A percentile compares a stretch with the other conserved stretches of the same genome.
Conservation (phyloP, 2,113 vertebrate species). For the Passer montanus region DNA sequence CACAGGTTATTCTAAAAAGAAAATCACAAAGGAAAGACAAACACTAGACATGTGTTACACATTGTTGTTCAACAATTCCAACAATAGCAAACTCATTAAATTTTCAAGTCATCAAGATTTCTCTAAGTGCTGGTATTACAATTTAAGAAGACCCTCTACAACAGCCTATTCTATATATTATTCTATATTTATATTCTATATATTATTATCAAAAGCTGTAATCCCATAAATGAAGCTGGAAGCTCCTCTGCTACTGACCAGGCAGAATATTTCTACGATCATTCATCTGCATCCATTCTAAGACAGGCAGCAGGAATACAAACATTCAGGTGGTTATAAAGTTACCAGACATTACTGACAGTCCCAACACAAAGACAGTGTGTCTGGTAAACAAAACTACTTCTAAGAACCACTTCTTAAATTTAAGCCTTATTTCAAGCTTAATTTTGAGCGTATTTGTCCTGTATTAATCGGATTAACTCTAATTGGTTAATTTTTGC, state of each 20-base stretch:
- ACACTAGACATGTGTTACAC: rapidly evolving
- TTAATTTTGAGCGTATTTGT: not conserved
- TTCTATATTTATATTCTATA: not conserved
- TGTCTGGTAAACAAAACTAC: not conserved
- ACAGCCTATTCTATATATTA: not conserved
- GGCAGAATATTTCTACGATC: not conserved
- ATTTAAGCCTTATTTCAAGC: not conserved
- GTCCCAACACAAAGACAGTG: not conserved
- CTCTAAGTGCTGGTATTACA: not conserved
- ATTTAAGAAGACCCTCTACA: not conserved
- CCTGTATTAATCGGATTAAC: not conserved
- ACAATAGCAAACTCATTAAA: not conserved
- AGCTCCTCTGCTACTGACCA: not conserved
- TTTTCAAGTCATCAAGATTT: not conserved
- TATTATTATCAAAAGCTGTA: not conserved
- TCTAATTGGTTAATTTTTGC: not conserved
- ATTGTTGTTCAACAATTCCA: not conserved
- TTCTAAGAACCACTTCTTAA: not conserved
- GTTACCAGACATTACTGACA: not conserved
- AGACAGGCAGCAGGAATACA: not conserved
- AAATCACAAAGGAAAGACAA: not conserved
- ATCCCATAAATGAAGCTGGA: not conserved
- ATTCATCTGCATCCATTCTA: not conserved
- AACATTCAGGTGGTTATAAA: not conserved
- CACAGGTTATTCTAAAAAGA: not conserved